Conservation (phyloP, 2,113 vertebrate genomes). For the cattle (Bos taurus) region DNA sequence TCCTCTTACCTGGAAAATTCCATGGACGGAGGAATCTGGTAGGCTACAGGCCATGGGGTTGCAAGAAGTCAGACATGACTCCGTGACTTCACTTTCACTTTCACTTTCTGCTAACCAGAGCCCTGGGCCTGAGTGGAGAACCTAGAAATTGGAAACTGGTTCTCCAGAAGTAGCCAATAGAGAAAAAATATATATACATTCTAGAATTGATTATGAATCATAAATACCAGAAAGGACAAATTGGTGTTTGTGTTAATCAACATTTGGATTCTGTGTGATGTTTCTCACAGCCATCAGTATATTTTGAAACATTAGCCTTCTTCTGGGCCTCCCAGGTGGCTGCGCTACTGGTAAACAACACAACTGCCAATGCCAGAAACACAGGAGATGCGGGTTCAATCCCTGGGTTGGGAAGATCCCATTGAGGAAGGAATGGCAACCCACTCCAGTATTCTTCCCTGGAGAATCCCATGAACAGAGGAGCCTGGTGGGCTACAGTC, state of each 20-base stretch:
- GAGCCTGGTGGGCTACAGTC: too few species aligned
- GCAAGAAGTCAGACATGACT: background rate
- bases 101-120: background rate
- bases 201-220: background rate
- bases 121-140: background rate
- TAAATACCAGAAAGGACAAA: background rate
- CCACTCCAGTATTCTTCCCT: too few species aligned
- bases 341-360: background rate
- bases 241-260: background rate
- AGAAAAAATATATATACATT: background rate
- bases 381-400: background rate
- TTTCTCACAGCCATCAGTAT: background rate
- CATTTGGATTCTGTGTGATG: background rate
- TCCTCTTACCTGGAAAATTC: background rate
- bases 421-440: background rate
- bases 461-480: too few species aligned
- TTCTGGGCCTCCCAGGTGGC: background rate
- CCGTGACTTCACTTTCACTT: accelerated
- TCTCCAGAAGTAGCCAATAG: background rate
- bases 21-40: background rate
- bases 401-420: background rate
- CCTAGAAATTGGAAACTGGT: background rate
- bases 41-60: background rate
- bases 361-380: background rate
- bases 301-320: background rate